Conservation (phyloP, 2,113 vertebrate genomes). For the Gobiocypris rarus region DNA sequence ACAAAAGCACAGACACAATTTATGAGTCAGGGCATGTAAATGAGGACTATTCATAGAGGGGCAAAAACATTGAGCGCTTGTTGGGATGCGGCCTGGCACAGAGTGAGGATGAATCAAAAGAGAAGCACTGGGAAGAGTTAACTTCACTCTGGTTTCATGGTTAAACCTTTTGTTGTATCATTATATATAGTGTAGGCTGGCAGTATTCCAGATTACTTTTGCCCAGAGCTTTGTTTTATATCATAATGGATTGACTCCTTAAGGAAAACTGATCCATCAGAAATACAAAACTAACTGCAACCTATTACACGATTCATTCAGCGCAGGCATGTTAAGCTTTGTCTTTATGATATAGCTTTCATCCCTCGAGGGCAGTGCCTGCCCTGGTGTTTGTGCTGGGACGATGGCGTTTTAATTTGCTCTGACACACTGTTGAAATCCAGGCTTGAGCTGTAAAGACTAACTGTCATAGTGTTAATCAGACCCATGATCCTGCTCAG, state of each 20-base stretch:
- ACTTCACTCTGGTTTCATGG: constrained; percentile 10
- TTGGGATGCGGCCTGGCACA: constrained; percentile 26
- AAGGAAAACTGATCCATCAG: constrained; percentile 12
- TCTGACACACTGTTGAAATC: constrained; percentile 41
- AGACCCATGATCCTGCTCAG: constrained; percentile 9
- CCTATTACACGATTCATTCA: constrained; percentile 6
- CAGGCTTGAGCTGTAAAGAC: constrained; percentile 39
- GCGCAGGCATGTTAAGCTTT: background rate
- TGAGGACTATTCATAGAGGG: background rate
- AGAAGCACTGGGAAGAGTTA: constrained; percentile 38
- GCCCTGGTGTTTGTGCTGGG: constrained; percentile 1
- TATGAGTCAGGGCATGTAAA: constrained; percentile 43
- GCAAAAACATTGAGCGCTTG: background rate
- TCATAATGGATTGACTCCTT: background rate
- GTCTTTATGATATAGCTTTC: constrained; percentile 23
- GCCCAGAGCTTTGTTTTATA: background rate
- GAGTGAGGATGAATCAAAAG: background rate
- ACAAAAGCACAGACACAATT: constrained; percentile 44
- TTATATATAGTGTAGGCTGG: background rate
- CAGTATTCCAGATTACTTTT: constrained; percentile 16
- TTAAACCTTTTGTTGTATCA: background rate
- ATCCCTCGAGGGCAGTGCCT: background rate
- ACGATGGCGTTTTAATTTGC: constrained; percentile 31
- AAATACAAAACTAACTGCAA: background rate
- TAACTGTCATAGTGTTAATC: constrained; percentile 20